Conservation (phyloP, 2,888 invertebrate species). For the Andricus curvator region DNA sequence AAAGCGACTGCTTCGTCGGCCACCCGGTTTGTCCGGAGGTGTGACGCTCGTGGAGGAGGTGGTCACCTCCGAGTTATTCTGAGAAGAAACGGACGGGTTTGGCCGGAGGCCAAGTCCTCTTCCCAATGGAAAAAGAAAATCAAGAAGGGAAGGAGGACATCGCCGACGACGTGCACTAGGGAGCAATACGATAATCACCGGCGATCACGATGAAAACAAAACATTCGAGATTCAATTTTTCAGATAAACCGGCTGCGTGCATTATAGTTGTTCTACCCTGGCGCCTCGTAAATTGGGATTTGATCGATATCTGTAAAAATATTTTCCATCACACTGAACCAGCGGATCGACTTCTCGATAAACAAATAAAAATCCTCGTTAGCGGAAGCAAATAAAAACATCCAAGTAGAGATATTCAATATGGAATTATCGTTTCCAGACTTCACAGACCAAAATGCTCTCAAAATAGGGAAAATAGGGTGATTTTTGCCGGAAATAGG, state of each 20-base stretch:
- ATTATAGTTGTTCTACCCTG: neutral
- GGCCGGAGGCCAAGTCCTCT: slow-evolving; percentile 65
- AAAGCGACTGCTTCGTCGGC: slow-evolving; percentile 69
- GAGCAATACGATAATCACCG: slow-evolving; percentile 6
- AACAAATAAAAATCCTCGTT: neutral
- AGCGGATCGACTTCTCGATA: neutral
- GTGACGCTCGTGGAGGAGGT: slow-evolving; percentile 62
- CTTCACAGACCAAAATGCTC: too few species aligned
- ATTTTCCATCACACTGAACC: neutral
- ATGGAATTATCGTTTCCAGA: neutral
- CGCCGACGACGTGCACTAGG: neutral
- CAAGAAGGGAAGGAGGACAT: slow-evolving; percentile 6
- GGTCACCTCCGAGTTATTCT: slow-evolving; percentile 78
- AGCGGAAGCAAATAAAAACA: neutral
- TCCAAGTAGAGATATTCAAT: neutral
- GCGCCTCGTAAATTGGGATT: neutral
- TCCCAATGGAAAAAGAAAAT: slow-evolving; percentile 51
- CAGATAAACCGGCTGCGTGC: neutral
- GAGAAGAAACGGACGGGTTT: slow-evolving; percentile 64
- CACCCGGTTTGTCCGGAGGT: slow-evolving; percentile 63
- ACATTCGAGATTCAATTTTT: slow-evolving; percentile 4
- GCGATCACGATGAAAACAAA: slow-evolving; percentile 16
- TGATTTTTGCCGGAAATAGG: too few species aligned
- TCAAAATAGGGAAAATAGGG: too few species aligned
- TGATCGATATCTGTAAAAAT: neutral